Conservation (phyloP, 2,113 vertebrate species). For the Lepisosteus oculatus region DNA sequence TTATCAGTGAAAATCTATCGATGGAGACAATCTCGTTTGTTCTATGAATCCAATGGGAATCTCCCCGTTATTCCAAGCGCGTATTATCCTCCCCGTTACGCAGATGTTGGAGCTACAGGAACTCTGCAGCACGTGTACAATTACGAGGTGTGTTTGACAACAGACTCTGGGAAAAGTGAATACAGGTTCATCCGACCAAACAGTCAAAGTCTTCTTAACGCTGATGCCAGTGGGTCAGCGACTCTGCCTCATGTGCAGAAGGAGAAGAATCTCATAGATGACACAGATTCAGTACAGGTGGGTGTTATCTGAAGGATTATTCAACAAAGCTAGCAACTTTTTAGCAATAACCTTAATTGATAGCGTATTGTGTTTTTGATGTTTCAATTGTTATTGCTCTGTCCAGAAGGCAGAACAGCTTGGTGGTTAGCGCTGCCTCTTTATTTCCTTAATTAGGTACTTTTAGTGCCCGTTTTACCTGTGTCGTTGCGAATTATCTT, state of each 20-base stretch:
- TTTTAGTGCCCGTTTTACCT: no score
- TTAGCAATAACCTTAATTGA: no score
- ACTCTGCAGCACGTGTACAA: constrained; percentile 5
- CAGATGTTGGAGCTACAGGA: neutral
- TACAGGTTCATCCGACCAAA: constrained; percentile 12
- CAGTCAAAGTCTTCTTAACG: neutral
- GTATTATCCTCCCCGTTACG: constrained; percentile 2
- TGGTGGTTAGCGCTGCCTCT: no score
- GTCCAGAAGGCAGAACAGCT: no score
- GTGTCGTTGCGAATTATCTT: no score
- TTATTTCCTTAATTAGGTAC: no score
- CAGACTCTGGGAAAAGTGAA: constrained; percentile 67
- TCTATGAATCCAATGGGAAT: neutral
- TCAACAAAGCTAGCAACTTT: accelerated
- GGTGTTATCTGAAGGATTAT: neutral
- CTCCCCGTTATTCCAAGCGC: neutral
- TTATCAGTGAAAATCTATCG: constrained; percentile 66
- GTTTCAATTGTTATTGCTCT: no score
- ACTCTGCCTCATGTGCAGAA: constrained; percentile 8
- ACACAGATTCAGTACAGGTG: neutral
- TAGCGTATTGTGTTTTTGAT: no score
- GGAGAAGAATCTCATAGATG: neutral
- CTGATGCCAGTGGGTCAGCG: neutral
- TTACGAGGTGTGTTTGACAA: constrained; percentile 64
- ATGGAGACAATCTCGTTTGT: constrained; percentile 62